Conservation (phyloP, 2,888 invertebrate species). For the Xanthia togata region DNA sequence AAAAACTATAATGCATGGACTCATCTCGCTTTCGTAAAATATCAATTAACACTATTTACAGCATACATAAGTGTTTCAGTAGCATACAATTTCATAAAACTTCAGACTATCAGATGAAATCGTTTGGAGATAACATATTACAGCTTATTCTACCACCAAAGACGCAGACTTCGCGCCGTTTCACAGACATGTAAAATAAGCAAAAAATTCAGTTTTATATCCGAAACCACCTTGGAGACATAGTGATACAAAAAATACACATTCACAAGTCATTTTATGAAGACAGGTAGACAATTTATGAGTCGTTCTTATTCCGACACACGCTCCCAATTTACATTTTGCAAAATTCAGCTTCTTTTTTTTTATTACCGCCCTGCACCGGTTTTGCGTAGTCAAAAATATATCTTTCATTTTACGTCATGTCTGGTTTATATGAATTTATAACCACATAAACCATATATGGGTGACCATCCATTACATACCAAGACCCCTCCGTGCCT, state of each 20-base stretch:
- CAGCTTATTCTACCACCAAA: background rate
- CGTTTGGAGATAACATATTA: background rate
- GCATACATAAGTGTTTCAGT: no score
- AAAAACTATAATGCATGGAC: no score
- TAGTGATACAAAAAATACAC: conserved; percentile 20
- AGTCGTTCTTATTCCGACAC: conserved; percentile 29
- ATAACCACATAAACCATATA: no score
- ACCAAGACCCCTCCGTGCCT: no score
- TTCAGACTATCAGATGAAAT: background rate
- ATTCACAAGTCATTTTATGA: conserved; percentile 25
- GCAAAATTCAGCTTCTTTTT: conserved; percentile 39
- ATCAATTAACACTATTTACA: no score
- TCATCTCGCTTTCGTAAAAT: no score
- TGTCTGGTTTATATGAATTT: no score
- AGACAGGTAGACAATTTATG: conserved; percentile 40
- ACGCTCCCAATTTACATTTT: conserved; percentile 50
- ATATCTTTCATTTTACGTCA: no score
- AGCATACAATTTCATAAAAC: background rate
- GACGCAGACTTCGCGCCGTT: background rate
- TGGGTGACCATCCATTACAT: no score
- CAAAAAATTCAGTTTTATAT: background rate
- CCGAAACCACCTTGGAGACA: conserved; percentile 17
- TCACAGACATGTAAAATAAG: background rate
- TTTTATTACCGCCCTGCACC: conserved; percentile 2
- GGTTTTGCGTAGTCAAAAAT: background rate